Evolutionary conservation across 1,140 invertebrate species (phyloP).

Genomic region (Solen grandis): DNA sequence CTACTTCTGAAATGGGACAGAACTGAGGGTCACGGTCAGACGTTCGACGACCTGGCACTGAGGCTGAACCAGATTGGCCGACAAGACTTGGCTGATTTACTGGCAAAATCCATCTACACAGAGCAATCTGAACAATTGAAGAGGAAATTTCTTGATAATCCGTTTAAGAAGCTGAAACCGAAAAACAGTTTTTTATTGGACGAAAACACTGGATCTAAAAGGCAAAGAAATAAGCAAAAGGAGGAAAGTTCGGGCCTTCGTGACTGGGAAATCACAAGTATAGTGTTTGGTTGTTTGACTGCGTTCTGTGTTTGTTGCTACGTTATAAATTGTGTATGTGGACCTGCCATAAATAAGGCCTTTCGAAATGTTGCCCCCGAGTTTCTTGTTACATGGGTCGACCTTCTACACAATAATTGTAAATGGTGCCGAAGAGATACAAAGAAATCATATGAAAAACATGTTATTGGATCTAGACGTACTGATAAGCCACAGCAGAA

Average conservation of each 20-base stretch:
- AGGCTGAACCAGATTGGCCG: constrained; percentile 69
- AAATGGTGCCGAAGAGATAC: constrained; percentile 33
- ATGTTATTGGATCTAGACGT: constrained; percentile 49
- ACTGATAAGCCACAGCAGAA: background rate
- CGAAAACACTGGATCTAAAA: constrained; percentile 5
- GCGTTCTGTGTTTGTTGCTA: constrained; percentile 21
- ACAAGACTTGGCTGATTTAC: constrained; percentile 61
- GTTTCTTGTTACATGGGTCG: constrained; percentile 35
- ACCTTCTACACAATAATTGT: constrained; percentile 48
- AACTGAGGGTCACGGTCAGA: constrained; percentile 63
- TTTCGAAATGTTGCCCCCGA: constrained; percentile 47
- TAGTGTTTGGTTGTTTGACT: constrained; percentile 14
- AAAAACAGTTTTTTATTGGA: constrained; percentile 61
- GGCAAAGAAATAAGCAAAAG: background rate
- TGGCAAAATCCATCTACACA: constrained; percentile 67
- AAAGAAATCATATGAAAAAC: constrained; percentile 37
- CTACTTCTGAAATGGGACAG: constrained; percentile 67
- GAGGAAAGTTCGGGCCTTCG: background rate
- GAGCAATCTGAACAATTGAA: constrained; percentile 65
- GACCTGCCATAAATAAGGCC: constrained; percentile 26
- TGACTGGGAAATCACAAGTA: constrained; percentile 26
- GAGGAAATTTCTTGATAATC: constrained; percentile 64
- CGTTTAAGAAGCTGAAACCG: constrained; percentile 62
- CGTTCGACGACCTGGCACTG: constrained; percentile 67
- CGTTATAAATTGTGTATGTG: constrained; percentile 33